Conservation (phyloP, 2,888 invertebrate species). For the Gari tellinella region DNA sequence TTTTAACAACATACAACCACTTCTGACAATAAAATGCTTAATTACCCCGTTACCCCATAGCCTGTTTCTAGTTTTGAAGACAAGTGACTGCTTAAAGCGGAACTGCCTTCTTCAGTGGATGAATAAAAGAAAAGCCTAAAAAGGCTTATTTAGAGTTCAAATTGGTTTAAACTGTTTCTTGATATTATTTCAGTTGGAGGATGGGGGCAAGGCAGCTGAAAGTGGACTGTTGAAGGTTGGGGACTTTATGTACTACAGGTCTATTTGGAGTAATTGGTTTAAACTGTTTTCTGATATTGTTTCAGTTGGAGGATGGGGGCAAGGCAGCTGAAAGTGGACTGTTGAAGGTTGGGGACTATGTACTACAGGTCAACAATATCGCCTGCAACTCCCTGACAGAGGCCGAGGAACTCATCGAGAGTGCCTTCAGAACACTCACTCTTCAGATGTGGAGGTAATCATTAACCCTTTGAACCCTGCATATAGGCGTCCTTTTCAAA, state of each 20-base stretch:
- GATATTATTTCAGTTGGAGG: slow-evolving; percentile 39
- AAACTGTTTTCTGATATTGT: slow-evolving; percentile 1
- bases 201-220: slow-evolving; percentile 41
- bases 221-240: slow-evolving; percentile 64
- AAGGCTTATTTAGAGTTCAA: no score
- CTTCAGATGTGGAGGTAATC: slow-evolving; percentile 79
- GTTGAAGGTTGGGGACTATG: slow-evolving; percentile 73
- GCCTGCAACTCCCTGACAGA: slow-evolving; percentile 70
- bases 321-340: slow-evolving; percentile 40
- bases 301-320: slow-evolving; percentile 47
- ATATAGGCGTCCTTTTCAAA: no score
- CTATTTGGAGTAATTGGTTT: slow-evolving; percentile 57
- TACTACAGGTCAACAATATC: slow-evolving; percentile 78
- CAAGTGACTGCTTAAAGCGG: no score
- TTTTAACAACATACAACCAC: no score
- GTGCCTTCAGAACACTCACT: slow-evolving; percentile 80
- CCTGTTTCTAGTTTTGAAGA: no score
- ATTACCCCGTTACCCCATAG: no score
- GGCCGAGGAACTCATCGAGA: slow-evolving; percentile 77
- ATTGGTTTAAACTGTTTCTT: no score
- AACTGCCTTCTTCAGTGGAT: no score
- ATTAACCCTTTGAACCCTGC: no score
- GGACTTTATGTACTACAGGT: slow-evolving; percentile 77
- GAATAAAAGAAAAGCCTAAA: no score
- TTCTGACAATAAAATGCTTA: no score